Base-by-base conservation (phyloP, 2,888 invertebrate genomes). In the Candidula unifasciata region DNA sequence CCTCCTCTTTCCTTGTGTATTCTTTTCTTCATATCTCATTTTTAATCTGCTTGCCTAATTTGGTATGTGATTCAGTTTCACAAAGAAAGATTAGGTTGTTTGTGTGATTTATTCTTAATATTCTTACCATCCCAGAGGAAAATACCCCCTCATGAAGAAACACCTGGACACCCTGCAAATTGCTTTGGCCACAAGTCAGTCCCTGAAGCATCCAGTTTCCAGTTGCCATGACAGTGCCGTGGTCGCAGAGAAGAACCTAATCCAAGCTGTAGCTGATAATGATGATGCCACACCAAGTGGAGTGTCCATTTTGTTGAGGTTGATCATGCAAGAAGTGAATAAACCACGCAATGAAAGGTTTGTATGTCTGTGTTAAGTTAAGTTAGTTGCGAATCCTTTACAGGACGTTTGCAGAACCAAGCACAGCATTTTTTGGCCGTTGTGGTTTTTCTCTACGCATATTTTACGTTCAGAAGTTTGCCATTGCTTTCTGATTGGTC, bases 181-280 rank as follows among this genome's bases (percentile, higher is more conserved):
- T 87, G 94, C 94, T 80, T 89, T 94, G 89, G 95, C 95, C 3
- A 94, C 95, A 24, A 94, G 95, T 10, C 95, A 96, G 89, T 94
- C 95, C 0, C 89, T 96, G 30, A 95, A 95, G 89, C 95, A 95
- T 0, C 94, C 95, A 0, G 94, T 94, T 86, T 94, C 95, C 0
- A 93, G 94, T 0, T 95, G 95, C 85, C 93, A 95, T 37, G 96
- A 96, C 84, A 93, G 95, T 33, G 91, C 96, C 8, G 94, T 95
- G 90, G 95, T 95, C 87, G 93, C 96, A 30, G 96, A 96, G 92
- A 95, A 95, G 89, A 94, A 96, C 88, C 94, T 96, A 84, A 91
- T 95, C 37, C 95, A 95, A 91, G 95, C 94, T 87, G 91, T 95
- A 0, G 94, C 95, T 0, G 94, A 95, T 3, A 95, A 95, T 79